Percentiles rank a stretch among this genome's conserved stretches.
phyloP scores from a whole-genome alignment of 2,888 invertebrate species.

The Tenodera sinensis region DNA sequence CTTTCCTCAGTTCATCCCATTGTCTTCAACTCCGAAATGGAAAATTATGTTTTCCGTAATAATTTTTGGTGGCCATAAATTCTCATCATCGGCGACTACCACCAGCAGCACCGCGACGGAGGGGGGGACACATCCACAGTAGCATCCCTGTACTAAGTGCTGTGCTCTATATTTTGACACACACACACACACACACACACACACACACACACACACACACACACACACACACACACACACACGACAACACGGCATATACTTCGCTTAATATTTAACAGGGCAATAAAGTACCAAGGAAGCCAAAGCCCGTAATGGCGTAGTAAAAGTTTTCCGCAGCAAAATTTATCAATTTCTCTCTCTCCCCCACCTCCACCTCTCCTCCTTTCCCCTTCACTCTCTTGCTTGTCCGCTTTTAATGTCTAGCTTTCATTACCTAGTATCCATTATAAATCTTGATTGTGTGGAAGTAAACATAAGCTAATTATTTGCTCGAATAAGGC shows the following conservation, averaged over 20 bases:
- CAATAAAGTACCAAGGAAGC: conserved; percentile 18
- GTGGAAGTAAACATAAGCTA: conserved; percentile 35
- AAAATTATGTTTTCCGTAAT: conserved; percentile 19
- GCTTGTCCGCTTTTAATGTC: conserved; percentile 43
- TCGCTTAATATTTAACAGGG: conserved; percentile 26
- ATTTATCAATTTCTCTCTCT: conserved; percentile 22
- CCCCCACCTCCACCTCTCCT: background rate
- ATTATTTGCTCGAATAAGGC: conserved; percentile 2
- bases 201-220: conserved; percentile 4
- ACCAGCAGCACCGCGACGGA: background rate
- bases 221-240: conserved; percentile 8
- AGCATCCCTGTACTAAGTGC: background rate
- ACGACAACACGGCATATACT: conserved; percentile 17
- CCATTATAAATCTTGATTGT: conserved; percentile 45
- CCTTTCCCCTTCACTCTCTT: background rate
- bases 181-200: conserved; percentile 10
- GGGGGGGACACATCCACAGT: background rate
- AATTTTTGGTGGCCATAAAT: conserved; percentile 24
- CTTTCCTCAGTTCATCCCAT: conserved; percentile 6
- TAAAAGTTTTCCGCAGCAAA: conserved; percentile 17
- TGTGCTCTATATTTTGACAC: conserved; percentile 17
- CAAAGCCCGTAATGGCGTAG: conserved; percentile 14
- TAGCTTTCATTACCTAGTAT: conserved; percentile 45
- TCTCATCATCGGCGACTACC: conserved; percentile 18
- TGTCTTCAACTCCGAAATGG: conserved; percentile 14